These are phyloP conservation scores for Urocolius indicus DNA, from an alignment of 2,113 vertebrate species.

Conservation along the genomic window DNA sequence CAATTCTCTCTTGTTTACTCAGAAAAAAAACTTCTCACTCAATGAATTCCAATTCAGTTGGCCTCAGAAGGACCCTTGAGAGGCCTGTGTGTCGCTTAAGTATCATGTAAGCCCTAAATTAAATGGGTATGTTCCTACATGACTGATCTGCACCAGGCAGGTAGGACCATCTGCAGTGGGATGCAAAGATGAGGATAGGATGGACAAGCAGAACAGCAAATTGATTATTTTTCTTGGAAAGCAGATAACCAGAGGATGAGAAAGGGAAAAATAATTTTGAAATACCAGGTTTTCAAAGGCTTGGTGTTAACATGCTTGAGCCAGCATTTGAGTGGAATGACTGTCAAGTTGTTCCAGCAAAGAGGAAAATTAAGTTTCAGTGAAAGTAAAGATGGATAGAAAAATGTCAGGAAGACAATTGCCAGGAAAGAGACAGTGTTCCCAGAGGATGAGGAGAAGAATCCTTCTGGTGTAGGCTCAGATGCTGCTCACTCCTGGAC, in stretches of 20 bases:
- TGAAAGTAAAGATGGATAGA: neutral
- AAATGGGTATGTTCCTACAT: neutral
- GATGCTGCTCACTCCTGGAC: neutral
- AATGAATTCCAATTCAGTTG: slow-evolving; percentile 2
- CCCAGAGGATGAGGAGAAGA: neutral
- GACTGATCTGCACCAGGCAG: neutral
- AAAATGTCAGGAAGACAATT: neutral
- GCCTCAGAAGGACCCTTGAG: neutral
- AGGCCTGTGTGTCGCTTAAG: neutral
- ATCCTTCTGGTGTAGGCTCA: neutral
- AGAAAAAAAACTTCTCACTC: neutral
- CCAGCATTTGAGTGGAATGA: neutral
- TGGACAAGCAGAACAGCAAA: neutral
- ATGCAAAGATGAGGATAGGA: neutral
- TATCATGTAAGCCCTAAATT: neutral
- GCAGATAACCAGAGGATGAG: neutral
- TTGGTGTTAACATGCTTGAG: neutral
- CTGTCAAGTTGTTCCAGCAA: neutral
- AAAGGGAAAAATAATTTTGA: neutral
- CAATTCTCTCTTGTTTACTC: neutral
- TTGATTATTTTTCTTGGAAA: neutral
- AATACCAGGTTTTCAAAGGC: neutral
- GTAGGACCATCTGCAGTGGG: neutral
- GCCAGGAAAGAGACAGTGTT: fast-evolving
- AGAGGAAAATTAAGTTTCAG: neutral